phyloP scores from a whole-genome alignment of 2,113 vertebrate genomes.

The Melospiza georgiana region DNA sequence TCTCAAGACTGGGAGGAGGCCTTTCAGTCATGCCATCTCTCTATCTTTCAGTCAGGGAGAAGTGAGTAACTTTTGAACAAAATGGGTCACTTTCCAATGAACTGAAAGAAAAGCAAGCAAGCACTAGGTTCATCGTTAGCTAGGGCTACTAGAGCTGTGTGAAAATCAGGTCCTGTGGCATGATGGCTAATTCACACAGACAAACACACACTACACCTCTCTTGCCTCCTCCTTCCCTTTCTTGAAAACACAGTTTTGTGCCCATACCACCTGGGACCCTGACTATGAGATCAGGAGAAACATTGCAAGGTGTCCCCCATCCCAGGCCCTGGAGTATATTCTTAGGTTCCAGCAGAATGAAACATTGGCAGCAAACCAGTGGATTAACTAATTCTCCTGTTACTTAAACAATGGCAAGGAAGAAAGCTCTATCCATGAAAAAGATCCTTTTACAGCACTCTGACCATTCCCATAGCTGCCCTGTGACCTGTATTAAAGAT shows the following conservation, averaged over 20 bases:
- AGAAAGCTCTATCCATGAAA: background rate
- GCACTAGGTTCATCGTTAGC: background rate
- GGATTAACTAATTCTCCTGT: background rate
- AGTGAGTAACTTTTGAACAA: background rate
- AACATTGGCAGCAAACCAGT: fast-evolving
- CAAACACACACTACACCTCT: background rate
- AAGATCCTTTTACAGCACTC: background rate
- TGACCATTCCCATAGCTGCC: background rate
- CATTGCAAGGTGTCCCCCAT: background rate
- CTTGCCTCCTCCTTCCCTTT: background rate
- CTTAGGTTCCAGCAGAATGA: background rate
- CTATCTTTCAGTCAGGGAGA: background rate
- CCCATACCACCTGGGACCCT: background rate
- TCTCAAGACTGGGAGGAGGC: background rate
- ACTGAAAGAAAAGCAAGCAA: background rate
- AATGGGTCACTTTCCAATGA: background rate
- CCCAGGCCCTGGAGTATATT: background rate
- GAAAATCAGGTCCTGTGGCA: background rate
- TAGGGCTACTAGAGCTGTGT: background rate
- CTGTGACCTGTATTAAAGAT: background rate
- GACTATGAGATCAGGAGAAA: background rate
- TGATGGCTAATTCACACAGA: background rate
- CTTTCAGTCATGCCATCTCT: background rate
- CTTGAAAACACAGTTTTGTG: background rate
- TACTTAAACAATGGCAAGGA: background rate